phyloP scores from a whole-genome alignment of 2,797 vertebrate genomes.

The Sebastes wilsoni region DNA sequence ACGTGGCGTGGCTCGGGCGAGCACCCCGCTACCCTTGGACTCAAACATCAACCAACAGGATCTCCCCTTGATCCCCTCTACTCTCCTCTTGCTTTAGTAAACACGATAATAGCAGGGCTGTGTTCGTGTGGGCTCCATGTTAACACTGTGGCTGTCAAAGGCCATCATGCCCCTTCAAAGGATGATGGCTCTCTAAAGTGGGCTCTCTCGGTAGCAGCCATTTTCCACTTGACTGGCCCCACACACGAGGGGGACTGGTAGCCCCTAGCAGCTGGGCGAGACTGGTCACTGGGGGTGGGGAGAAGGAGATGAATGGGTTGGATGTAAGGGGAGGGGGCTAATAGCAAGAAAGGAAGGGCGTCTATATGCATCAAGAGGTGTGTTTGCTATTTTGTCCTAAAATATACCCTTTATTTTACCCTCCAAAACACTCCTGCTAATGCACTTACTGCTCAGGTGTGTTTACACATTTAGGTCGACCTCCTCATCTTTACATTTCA shows the following conservation, averaged over 20 bases:
- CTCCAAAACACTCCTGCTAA: conserved; percentile 35
- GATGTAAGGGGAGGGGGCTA: conserved; percentile 56
- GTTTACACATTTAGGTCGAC: conserved; percentile 6
- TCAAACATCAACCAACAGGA: conserved; percentile 67
- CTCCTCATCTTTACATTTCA: conserved; percentile 12
- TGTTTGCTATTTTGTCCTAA: conserved; percentile 43
- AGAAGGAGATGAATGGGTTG: conserved; percentile 69
- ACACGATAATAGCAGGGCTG: conserved; percentile 76
- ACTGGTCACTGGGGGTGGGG: conserved; percentile 75
- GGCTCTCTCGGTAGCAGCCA: conserved; percentile 81
- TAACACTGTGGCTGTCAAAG: conserved; percentile 84
- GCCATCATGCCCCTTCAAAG: conserved; percentile 84
- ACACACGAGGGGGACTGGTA: conserved; percentile 78
- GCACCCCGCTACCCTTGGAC: conserved; percentile 51
- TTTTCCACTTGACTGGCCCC: conserved; percentile 86
- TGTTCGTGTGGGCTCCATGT: conserved; percentile 73
- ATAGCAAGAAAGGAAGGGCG: conserved; percentile 50
- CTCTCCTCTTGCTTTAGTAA: conserved; percentile 75
- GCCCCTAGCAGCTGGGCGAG: conserved; percentile 79
- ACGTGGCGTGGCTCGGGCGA: conserved; percentile 36
- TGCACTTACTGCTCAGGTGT: conserved; percentile 20
- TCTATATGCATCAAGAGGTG: conserved; percentile 61
- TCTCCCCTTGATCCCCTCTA: conserved; percentile 63
- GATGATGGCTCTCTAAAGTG: conserved; percentile 85
- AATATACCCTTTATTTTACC: conserved; percentile 34